These are phyloP conservation scores for Lagenorhynchus albirostris DNA, from an alignment of 2,113 vertebrate genomes.

Conservation along the genomic window DNA sequence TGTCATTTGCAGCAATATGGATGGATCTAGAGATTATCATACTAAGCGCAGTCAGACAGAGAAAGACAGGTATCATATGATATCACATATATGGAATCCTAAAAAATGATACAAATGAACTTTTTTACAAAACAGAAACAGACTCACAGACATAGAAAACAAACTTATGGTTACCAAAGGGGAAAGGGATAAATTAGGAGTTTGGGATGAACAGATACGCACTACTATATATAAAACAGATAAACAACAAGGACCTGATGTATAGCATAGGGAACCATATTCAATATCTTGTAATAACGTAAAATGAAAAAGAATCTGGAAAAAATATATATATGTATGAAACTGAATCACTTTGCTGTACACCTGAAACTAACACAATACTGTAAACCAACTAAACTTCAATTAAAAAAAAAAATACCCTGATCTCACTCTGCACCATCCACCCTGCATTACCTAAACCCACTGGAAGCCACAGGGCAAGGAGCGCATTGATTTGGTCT, in stretches of 20 bases:
- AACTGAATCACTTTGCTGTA: background rate
- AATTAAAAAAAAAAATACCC: background rate
- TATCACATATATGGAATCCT: too few relatives aligned
- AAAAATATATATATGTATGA: background rate
- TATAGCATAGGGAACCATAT: background rate
- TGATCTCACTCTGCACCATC: background rate
- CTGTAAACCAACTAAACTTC: background rate
- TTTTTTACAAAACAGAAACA: too few relatives aligned
- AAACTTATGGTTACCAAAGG: too few relatives aligned
- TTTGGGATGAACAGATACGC: background rate
- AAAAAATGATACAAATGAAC: too few relatives aligned
- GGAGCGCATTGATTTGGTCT: background rate
- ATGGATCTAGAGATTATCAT: too few relatives aligned
- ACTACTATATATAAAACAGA: background rate
- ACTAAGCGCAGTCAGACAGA: too few relatives aligned
- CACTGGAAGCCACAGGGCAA: background rate
- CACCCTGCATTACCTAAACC: background rate
- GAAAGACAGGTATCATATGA: too few relatives aligned
- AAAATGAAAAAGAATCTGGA: background rate
- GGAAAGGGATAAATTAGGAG: background rate
- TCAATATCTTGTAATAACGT: background rate
- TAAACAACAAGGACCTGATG: background rate
- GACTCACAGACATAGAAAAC: too few relatives aligned
- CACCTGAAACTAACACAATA: background rate
- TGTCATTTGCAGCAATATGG: too few relatives aligned